Evolutionary conservation across 2,888 invertebrate species (phyloP).

Genomic region (Amphipoea lucens): DNA sequence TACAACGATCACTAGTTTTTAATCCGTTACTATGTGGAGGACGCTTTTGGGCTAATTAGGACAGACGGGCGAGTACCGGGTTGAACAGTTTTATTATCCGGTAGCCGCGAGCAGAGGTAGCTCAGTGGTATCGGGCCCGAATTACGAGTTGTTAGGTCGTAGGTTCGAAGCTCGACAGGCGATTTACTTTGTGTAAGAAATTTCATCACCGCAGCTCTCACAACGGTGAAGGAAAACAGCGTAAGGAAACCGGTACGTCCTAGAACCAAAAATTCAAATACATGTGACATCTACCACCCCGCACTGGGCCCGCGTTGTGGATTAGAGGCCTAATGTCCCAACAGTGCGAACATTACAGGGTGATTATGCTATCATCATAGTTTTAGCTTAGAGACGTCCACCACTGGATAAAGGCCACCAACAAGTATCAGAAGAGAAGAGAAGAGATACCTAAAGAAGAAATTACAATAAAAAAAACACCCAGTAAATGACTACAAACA

Average conservation of each 20-base stretch:
- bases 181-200: too few relatives aligned
- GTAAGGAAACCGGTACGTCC: too few relatives aligned
- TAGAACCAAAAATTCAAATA: too few relatives aligned
- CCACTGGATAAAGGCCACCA: too few relatives aligned
- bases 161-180: too few relatives aligned
- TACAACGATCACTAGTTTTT: neutral
- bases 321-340: neutral
- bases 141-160: too few relatives aligned
- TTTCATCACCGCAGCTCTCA: too few relatives aligned
- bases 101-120: too few relatives aligned
- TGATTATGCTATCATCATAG: neutral
- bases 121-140: too few relatives aligned
- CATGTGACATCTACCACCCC: too few relatives aligned
- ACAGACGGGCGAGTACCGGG: neutral
- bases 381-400: neutral
- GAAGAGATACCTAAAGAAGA: neutral
- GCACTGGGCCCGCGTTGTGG: neutral
- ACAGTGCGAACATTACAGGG: neutral
- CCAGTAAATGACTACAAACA: neutral
- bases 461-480: neutral
- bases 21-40: neutral
- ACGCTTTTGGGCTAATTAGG: too few relatives aligned
- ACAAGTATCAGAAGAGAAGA: neutral
- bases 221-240: too few relatives aligned
- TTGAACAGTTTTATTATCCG: neutral